Conservation (phyloP, 2,113 vertebrate species). For the Baryphthengus martii region DNA sequence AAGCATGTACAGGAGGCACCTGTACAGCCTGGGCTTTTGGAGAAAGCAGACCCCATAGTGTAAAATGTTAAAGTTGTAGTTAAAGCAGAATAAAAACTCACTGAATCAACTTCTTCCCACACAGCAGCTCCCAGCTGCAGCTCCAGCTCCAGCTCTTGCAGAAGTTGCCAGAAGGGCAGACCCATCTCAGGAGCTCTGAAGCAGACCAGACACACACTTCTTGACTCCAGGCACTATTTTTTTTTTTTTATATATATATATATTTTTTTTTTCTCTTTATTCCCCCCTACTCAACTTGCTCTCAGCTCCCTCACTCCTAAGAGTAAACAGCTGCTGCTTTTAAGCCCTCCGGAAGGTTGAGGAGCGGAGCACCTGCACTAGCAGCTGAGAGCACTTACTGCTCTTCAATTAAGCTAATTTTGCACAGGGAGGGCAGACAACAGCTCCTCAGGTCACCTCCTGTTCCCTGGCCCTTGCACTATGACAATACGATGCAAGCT, state of each 20-base stretch:
- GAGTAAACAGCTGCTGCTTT: background rate
- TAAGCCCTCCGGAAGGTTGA: background rate
- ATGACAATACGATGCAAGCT: fast-evolving
- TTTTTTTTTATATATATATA: no score
- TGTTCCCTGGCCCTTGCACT: fast-evolving
- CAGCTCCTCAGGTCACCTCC: fast-evolving
- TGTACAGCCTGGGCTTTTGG: no score
- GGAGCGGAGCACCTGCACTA: background rate
- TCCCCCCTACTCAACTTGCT: fast-evolving
- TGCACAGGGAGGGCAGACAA: background rate
- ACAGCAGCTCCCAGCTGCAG: fast-evolving
- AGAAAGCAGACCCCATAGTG: fast-evolving
- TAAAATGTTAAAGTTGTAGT: no score
- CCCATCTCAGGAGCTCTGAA: fast-evolving
- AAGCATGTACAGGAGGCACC: fast-evolving
- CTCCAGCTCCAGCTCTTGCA: background rate
- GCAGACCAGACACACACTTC: fast-evolving
- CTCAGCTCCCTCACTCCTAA: fast-evolving
- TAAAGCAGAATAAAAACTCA: background rate
- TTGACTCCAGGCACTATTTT: fast-evolving
- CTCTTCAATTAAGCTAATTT: background rate
- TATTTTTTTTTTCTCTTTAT: no score
- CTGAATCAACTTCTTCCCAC: fast-evolving
- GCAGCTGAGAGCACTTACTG: background rate
- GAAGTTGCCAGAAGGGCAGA: background rate